Percentiles rank a stretch among this genome's conserved stretches.
These are phyloP conservation scores for Ips typographus DNA, from an alignment of 1,140 invertebrate species.

Conservation along the genomic window DNA sequence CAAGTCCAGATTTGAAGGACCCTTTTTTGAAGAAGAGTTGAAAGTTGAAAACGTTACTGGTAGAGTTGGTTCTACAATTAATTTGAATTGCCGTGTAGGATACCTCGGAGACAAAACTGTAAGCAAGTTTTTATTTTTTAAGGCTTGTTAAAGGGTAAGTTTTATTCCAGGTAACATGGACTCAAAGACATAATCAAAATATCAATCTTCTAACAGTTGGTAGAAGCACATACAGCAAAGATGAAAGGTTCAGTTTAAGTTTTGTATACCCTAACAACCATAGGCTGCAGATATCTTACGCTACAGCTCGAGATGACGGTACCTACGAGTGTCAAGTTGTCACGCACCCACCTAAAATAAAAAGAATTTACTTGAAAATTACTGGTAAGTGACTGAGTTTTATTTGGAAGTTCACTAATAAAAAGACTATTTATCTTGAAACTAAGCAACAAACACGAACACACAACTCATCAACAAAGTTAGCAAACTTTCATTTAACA, in stretches of 20 bases:
- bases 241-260: constrained; percentile 71
- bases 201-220: constrained; percentile 78
- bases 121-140: constrained; percentile 49
- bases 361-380: constrained; percentile 64
- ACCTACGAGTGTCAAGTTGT: constrained; percentile 85
- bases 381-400: constrained; percentile 50
- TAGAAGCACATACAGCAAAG: constrained; percentile 71
- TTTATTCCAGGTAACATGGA: constrained; percentile 72
- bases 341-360: constrained; percentile 75
- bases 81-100: constrained; percentile 80
- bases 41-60: constrained; percentile 69
- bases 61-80: constrained; percentile 76
- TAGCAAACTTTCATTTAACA: constrained; percentile 4
- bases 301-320: constrained; percentile 71
- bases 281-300: constrained; percentile 76
- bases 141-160: background rate
- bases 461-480: no score
- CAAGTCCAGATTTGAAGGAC: constrained; percentile 64
- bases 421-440: constrained; percentile 8
- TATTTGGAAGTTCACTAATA: background rate
- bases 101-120: constrained; percentile 85
- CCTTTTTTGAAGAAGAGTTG: constrained; percentile 73
- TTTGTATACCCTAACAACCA: constrained; percentile 84
- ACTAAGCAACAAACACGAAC: background rate
- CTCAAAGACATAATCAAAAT: constrained; percentile 67